Percentiles rank a stretch among this genome's conserved stretches.
These are phyloP conservation scores for Genyomyrus donnyi DNA, from an alignment of 2,113 vertebrate genomes.

Conservation along the genomic window DNA sequence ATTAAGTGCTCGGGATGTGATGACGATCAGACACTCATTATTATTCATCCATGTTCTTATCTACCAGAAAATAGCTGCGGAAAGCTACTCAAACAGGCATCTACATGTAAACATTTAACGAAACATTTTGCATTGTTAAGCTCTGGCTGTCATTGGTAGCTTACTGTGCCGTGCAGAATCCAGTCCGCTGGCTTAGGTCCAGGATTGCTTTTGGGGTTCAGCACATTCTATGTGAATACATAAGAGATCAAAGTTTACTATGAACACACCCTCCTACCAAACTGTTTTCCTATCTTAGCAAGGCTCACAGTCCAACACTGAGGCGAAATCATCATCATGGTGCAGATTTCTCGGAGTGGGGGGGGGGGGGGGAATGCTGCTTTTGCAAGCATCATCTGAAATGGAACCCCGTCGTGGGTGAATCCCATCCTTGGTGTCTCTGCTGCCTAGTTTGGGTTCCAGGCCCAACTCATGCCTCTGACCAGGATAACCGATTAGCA, in stretches of 20 bases:
- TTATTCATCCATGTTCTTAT: not conserved
- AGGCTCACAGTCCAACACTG: not conserved
- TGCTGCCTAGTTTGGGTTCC: not conserved
- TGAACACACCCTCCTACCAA: not conserved
- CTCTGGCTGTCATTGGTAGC: not conserved
- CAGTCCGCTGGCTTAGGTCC: not conserved
- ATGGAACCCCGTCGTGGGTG: not conserved
- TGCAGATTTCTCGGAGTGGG: not conserved
- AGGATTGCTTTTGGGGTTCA: not conserved
- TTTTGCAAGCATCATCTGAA: too few species aligned
- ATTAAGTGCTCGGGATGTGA: not conserved
- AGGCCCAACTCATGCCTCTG: not conserved
- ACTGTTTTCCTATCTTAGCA: not conserved
- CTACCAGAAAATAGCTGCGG: not conserved
- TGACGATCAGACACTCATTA: not conserved
- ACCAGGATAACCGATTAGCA: not conserved
- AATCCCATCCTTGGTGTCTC: not conserved
- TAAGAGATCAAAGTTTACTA: not conserved
- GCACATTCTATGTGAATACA: not conserved
- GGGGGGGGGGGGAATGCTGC: too few species aligned
- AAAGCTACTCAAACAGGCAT: not conserved
- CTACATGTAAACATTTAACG: not conserved
- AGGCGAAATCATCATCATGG: not conserved
- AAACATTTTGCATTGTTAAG: not conserved
- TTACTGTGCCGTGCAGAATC: not conserved